Evolutionary conservation across 2,888 invertebrate species (phyloP).

Genomic region (Aleiodes leptofemur): DNA sequence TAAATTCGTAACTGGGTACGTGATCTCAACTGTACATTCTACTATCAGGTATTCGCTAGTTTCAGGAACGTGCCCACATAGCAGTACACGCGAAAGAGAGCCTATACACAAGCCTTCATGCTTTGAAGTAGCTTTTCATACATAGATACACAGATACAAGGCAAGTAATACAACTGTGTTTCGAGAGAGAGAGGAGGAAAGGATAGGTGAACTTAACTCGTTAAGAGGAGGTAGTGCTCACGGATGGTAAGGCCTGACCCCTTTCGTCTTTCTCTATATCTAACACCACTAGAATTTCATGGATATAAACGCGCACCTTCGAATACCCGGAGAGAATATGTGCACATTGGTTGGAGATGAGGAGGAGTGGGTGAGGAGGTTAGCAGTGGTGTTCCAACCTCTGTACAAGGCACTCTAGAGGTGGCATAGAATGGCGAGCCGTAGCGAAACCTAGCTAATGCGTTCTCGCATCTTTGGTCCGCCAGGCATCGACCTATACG

Average conservation of each 20-base stretch:
- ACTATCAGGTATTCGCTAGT: conserved; percentile 26
- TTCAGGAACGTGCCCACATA: conserved; percentile 31
- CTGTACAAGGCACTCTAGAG: conserved; percentile 20
- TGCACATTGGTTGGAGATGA: not conserved
- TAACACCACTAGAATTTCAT: conserved; percentile 23
- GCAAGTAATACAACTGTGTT: conserved; percentile 12
- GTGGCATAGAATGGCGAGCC: conserved; percentile 29
- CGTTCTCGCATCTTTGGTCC: conserved; percentile 48
- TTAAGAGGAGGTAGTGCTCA: conserved; percentile 47
- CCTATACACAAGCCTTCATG: conserved; percentile 12
- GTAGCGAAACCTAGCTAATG: conserved; percentile 45
- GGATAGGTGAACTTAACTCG: conserved; percentile 52
- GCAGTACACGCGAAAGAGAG: conserved; percentile 15
- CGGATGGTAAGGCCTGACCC: conserved; percentile 40
- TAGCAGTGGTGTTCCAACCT: not conserved
- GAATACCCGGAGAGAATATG: conserved; percentile 11
- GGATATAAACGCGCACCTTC: conserved; percentile 19
- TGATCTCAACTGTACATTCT: conserved; percentile 23
- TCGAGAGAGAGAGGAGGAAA: not conserved
- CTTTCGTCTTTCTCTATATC: no score
- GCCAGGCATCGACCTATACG: conserved; percentile 48
- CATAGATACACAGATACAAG: conserved; percentile 10
- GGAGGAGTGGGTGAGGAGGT: not conserved
- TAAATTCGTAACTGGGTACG: conserved; percentile 15
- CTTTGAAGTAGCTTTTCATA: conserved; percentile 15